Base-by-base conservation (phyloP, 2,888 invertebrate genomes). In the Synergus gifuensis region DNA sequence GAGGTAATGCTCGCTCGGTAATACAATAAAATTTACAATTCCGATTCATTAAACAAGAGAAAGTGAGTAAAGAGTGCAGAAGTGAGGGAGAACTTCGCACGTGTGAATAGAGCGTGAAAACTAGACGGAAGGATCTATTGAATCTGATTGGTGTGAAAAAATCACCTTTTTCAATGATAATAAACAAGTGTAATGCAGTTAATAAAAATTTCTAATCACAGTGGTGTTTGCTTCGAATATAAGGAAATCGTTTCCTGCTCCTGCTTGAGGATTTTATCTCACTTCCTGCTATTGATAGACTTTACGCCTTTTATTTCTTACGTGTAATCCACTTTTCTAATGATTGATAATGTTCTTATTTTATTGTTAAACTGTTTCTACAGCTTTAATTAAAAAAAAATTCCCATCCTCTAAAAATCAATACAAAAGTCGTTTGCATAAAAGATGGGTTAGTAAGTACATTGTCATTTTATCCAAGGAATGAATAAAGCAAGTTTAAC, bases 21-120 rank as follows among this genome's bases (percentile, higher is more conserved):
- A 67, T 46, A 67, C 11, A 67, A 67, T 67, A 67, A 67, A 67
- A 12, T 67, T 46, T 46, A 46, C 22, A 28, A 46, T 67, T 67
- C 46, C 22, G 22, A 67, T 14, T 46, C 46, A 46, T 46, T 67
- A 67, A 22, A 67, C 46, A 22, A 22, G 46, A 67, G 67, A 67
- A 67, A 67, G 67, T 67, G 28, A 22, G 22, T 22, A 7, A 46
- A 67, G n/a, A 66, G 2, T 46, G 22, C 22, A 67, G 40, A 66
- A 18, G 18, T 18, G 18, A 66, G 67, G 18, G 67, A 67, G 46
- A 67, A 67, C 12, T 67, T 46, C 2, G 18, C 46, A 66, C 42
- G 54, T 49, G 49, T 49, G 49, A 49, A 73, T 4, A 5, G n/a
- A 36, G 28, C 28, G 16, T 54, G 49, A 49, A 49, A 49, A 73